Evolutionary conservation across 30 jellyfish, hydroid and myxozoan species (phyloP).

Genomic region (Pseudorhiza aurosa): DNA sequence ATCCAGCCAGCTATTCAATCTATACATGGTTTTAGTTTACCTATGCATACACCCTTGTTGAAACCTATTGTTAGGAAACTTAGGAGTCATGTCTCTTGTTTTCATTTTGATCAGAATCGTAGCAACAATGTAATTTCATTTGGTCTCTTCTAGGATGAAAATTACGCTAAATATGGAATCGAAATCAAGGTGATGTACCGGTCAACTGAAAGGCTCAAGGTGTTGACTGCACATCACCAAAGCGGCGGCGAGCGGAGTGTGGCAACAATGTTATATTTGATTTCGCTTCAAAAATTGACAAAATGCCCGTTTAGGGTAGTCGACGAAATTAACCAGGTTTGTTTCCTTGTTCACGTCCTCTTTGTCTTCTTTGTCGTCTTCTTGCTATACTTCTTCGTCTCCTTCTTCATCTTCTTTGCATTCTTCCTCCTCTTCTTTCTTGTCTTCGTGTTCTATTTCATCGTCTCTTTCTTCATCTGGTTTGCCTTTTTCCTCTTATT

Average conservation of each 20-base stretch:
- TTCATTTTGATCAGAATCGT: no score
- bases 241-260: conserved; percentile 99
- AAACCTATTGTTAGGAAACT: no score
- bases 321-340: conserved; percentile 98
- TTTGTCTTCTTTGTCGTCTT: not conserved
- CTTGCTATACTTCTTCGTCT: not conserved
- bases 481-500: not conserved
- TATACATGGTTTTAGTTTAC: no score
- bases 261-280: conserved; percentile 94
- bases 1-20: no score
- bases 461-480: not conserved
- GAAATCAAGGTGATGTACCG: conserved; percentile 93
- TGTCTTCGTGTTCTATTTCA: not conserved
- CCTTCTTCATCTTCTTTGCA: not conserved
- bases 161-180: conserved; percentile 86
- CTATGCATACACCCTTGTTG: no score
- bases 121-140: no score
- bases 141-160: conserved; percentile 75
- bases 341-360: not conserved
- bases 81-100: no score
- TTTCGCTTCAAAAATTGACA: conserved; percentile 89
- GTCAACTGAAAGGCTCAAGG: conserved; percentile 78
- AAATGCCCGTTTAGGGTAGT: conserved; percentile 94
- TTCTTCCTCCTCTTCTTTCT: not conserved
- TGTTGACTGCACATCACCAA: conserved; percentile 86